These are phyloP conservation scores for Plestiodon gilberti DNA, from an alignment of 2,113 vertebrate species.

Conservation along the genomic window DNA sequence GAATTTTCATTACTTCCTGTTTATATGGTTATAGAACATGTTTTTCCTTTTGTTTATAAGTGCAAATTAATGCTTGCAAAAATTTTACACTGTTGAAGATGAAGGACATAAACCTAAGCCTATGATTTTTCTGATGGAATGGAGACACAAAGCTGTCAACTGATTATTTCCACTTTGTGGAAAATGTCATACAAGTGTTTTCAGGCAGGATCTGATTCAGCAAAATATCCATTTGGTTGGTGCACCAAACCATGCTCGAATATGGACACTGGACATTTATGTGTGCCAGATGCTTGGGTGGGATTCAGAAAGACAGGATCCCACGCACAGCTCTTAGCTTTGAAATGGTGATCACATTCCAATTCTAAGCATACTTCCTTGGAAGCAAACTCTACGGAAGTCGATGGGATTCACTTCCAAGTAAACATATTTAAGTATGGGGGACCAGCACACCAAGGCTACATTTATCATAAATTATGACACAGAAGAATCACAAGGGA, in stretches of 20 bases:
- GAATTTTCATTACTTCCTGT: background rate
- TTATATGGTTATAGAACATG: background rate
- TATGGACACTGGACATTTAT: slow-evolving; percentile 48
- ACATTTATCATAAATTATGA: slow-evolving; percentile 52
- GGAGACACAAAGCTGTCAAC: background rate
- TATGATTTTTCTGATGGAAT: slow-evolving; percentile 20
- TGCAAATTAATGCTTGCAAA: background rate
- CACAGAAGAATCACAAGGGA: slow-evolving; percentile 48
- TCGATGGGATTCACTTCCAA: background rate
- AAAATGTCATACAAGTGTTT: slow-evolving; percentile 23
- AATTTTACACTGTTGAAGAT: background rate
- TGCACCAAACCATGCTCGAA: slow-evolving; percentile 41
- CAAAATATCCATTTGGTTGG: slow-evolving; percentile 51
- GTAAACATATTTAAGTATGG: slow-evolving; percentile 5
- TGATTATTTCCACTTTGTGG: slow-evolving; percentile 20
- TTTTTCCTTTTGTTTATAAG: background rate
- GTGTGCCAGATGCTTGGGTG: slow-evolving; percentile 40
- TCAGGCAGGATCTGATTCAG: slow-evolving; percentile 43
- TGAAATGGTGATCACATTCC: slow-evolving; percentile 41
- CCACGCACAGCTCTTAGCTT: slow-evolving; percentile 35
- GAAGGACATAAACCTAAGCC: slow-evolving; percentile 17
- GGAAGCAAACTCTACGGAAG: background rate
- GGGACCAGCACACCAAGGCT: slow-evolving; percentile 42
- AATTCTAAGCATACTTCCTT: background rate
- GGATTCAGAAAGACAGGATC: slow-evolving; percentile 17